Base-by-base conservation (phyloP, 2,888 invertebrate genomes). In the Drosophila mettleri region DNA sequence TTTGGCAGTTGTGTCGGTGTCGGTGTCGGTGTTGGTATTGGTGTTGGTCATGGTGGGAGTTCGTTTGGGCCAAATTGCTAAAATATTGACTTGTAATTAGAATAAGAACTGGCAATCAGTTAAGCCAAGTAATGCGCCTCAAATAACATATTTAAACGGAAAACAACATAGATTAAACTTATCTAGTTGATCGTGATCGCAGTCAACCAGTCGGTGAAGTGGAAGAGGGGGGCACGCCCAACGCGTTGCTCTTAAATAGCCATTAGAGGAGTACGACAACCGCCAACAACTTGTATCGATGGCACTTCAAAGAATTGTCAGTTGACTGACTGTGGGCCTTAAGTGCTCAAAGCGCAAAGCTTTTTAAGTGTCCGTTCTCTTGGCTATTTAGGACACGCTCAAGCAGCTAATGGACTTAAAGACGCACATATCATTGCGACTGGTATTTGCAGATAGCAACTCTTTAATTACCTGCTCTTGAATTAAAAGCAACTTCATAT, bases 1-100 rank as follows among this genome's bases (percentile, higher is more conserved):
- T 80, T 84, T 77, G 53, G 61, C 73, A 66, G 75, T 68, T 57
- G 52, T 27, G 29, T 29, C 24, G 27, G 14, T n/a, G n/a, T n/a
- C n/a, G n/a, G n/a, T n/a, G n/a, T 27, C 31, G 29, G 27, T 10
- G 12, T 31, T 34, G 31, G 14, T 34, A 20, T 12, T 63, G 39
- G 24, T 18, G 20, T 38, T 57, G 45, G 2, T n/a, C n/a, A n/a
- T 59, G 9, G 12, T 34, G 45, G 53, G 69, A 69, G 83, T 69
- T 72, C 58, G 62, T 59, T 75, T 36, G 49, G 54, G 64, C 51
- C 60, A 62, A 79, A 76, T 79, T 60, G 59, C 66, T 62, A 60
- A 71, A 80, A 79, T 79, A 79, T 82, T 76, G 59, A 53, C 68
- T 33, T 63, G 63, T 62, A 48, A 69, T 71, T 82, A 52, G 64